Evolutionary conservation across 2,113 vertebrate genomes (phyloP), one percentile per base, ranked within the genome.

Genomic region (Pteropus alecto): DNA sequence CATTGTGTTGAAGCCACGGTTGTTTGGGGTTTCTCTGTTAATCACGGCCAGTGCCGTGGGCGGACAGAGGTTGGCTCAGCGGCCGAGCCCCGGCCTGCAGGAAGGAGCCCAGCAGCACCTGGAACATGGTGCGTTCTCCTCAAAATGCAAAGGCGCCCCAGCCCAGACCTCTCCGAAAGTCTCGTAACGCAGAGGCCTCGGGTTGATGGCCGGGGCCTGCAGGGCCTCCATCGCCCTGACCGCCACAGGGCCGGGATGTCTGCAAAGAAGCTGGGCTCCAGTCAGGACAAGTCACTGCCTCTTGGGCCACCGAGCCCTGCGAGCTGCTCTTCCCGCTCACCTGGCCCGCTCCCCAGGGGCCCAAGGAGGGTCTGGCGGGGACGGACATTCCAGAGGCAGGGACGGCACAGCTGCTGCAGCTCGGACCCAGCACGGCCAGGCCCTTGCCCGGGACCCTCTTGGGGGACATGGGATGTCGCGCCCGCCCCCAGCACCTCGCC

Each of bases 381-480:
- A 26, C 10, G 81, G 18, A 22, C 11, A n/a, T 6, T 58, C 60
- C 70, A 43, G 61, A 51, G 22, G 35, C 65, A 3, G 26, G 38
- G 26, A 11, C 6, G 2, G n/a, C 24, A n/a, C 0, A 35, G 58
- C 67, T 6, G 2, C 26, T 41, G 21, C 19, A 21, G 16, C 48
- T 8, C 43, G 26, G 21, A 51, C 11, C 79, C 46, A 6, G 1
- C 12, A 18, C 74, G 38, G 58, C 87, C 19, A 0, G 26, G 68
- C 85, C 33, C 79, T 63, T 1, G 5, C 13, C 26, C 1, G 16
- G 63, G 4, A 13, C 43, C 63, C 33, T 46, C 1, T 7, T 18
- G 2, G 67, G 16, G 71, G 76, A 6, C 18, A 18, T 3, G 48
- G 12, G 51, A 6, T 1, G 16, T 18, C 2, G 24, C 1, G 0